Evolutionary conservation across 1,140 invertebrate genomes (phyloP), one percentile per base, ranked within the genome.

Genomic region (Eurosta solidaginis): DNA sequence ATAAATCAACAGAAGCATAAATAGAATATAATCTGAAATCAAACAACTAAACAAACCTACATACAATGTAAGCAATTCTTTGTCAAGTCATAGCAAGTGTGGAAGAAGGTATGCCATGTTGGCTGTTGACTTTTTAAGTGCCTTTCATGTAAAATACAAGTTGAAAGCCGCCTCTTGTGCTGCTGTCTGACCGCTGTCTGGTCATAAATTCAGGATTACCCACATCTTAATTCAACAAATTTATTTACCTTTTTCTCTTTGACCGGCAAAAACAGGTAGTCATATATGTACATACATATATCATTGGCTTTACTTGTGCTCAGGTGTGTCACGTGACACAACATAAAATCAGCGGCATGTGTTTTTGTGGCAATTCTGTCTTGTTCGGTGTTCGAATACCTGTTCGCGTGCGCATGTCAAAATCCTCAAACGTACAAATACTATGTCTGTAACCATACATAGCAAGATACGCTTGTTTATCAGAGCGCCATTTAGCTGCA

Each of bases 331-430:
- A 36, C 59, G 59, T 68, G 59, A 68, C 59, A 40, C n/a, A 20
- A 68, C 22, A 33, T 12, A 68, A 36, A 68, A 33, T n/a, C n/a
- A n/a, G 17, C 22, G 40, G 59, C 59, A 68, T 68, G 59, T 68
- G 54, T 63, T n/a, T 14, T 33, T 63, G 54, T 25, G 12, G 20
- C 20, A 45, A 12, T 14, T 7, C 20, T 14, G 7, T 4, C 4
- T 73, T 25, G 47, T 45, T 76, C 52, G 77, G 74, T 36, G 25
- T 25, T 45, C 27, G 25, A 36, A 63, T 82, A 83, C 82, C 82
- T 82, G 81, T 82, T 81, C 80, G 74, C 78, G 74, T 83, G 82
- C 82, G 82, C 82, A 83, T 81, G 81, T 82, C 82, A 74, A 74
- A 45, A 73, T 33, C 17, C 59, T 59, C 27, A 68, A 33, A 17